These are phyloP conservation scores for Sebastes hubbsi DNA, from an alignment of 2,797 vertebrate genomes.

Conservation along the genomic window DNA sequence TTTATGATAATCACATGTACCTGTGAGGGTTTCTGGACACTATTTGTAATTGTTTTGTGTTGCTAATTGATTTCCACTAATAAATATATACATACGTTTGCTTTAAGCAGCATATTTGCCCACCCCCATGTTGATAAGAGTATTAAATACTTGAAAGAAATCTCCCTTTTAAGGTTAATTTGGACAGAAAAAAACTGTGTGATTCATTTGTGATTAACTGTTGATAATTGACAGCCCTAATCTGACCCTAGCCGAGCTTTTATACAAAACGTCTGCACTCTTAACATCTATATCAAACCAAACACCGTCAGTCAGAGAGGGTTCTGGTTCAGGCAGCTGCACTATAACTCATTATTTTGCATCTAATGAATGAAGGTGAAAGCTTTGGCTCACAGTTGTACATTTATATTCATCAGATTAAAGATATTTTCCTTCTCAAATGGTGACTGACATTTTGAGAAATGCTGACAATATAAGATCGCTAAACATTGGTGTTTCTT, in stretches of 20 bases:
- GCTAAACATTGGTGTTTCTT: not conserved
- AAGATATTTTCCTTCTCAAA: not conserved
- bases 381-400: not conserved
- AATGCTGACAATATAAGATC: not conserved
- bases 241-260: not conserved
- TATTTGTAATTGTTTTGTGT: too few relatives aligned
- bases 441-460: not conserved
- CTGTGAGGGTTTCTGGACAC: too few relatives aligned
- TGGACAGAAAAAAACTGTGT: too few relatives aligned
- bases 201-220: too few relatives aligned
- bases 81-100: too few relatives aligned
- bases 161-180: too few relatives aligned
- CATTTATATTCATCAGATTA: slow-evolving; percentile 10
- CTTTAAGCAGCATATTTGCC: too few relatives aligned
- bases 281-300: not conserved
- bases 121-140: too few relatives aligned
- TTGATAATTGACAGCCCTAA: too few relatives aligned
- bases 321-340: not conserved
- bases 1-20: too few relatives aligned
- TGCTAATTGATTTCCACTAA: too few relatives aligned
- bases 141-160: too few relatives aligned
- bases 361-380: slow-evolving; percentile 2
- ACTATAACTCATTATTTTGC: not conserved
- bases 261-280: not conserved
- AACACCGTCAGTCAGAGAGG: not conserved